phyloP scores from a whole-genome alignment of 2,888 invertebrate species.

The Melieria omissa region DNA sequence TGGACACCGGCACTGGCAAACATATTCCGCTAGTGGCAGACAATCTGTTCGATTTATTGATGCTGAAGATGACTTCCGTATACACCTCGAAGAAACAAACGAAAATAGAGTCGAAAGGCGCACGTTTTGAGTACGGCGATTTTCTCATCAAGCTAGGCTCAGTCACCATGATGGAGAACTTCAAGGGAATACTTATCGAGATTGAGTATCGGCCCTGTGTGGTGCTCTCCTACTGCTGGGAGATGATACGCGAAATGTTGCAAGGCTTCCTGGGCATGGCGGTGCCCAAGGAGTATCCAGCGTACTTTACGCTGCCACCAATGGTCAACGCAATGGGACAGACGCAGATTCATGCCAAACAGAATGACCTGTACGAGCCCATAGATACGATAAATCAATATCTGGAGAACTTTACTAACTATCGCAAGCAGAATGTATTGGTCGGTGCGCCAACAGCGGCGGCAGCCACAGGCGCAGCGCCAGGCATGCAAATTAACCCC shows the following conservation, averaged over 20 bases:
- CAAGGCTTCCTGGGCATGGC: conserved; percentile 88
- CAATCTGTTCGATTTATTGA: conserved; percentile 87
- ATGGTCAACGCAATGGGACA: conserved; percentile 61
- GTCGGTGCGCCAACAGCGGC: conserved; percentile 45
- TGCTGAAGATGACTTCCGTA: conserved; percentile 88
- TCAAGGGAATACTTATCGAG: conserved; percentile 93
- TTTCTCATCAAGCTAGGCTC: conserved; percentile 94
- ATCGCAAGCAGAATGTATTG: conserved; percentile 77
- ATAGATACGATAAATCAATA: conserved; percentile 95
- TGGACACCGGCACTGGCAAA: conserved; percentile 84
- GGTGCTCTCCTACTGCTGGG: conserved; percentile 90
- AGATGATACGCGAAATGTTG: conserved; percentile 88
- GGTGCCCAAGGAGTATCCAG: conserved; percentile 79
- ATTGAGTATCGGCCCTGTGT: conserved; percentile 93
- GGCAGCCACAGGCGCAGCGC: neutral
- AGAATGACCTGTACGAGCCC: conserved; percentile 76
- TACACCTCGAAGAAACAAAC: conserved; percentile 91
- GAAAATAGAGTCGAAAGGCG: conserved; percentile 89
- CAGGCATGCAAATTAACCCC: conserved; percentile 5
- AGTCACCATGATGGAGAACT: conserved; percentile 91
- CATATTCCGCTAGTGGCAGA: conserved; percentile 91
- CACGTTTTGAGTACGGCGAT: conserved; percentile 87
- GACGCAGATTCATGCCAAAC: conserved; percentile 60
- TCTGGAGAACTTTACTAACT: conserved; percentile 90
- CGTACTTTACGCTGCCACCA: conserved; percentile 68